A percentile compares a stretch with the other conserved stretches of the same genome.
Conservation (phyloP, 2,888 invertebrate genomes). For the Conus canariensis region DNA sequence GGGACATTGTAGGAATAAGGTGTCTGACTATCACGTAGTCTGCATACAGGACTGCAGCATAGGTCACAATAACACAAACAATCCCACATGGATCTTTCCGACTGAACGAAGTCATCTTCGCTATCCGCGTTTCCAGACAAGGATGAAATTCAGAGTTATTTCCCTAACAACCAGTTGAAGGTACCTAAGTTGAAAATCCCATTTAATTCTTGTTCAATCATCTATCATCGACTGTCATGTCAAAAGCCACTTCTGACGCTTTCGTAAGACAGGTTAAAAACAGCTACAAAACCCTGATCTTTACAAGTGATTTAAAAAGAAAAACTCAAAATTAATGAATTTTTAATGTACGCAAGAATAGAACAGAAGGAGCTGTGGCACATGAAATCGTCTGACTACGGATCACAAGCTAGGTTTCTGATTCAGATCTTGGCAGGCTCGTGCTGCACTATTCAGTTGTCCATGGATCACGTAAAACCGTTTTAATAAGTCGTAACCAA, state of each 20-base stretch:
- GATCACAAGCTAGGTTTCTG: conserved; percentile 53
- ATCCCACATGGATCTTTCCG: conserved; percentile 53
- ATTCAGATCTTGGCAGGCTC: conserved; percentile 55
- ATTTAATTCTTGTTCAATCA: too few species aligned
- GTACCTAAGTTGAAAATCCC: too few species aligned
- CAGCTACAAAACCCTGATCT: background rate
- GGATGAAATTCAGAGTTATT: too few species aligned
- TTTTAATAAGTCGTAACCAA: too few species aligned
- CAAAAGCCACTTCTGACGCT: background rate
- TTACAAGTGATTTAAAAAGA: too few species aligned
- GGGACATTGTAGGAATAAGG: conserved; percentile 89
- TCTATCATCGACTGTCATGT: background rate
- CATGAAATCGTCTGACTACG: conserved; percentile 54
- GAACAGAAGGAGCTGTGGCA: conserved; percentile 48
- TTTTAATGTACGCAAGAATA: too few species aligned
- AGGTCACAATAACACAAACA: conserved; percentile 72
- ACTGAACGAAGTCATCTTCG: conserved; percentile 84
- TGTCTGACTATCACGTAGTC: conserved; percentile 79
- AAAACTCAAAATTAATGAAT: too few species aligned
- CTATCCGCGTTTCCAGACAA: background rate
- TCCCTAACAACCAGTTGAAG: too few species aligned
- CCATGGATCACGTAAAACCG: too few species aligned
- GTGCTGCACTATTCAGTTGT: too few species aligned
- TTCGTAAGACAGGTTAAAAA: background rate
- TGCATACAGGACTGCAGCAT: conserved; percentile 49